Base-by-base conservation (phyloP, 2,113 vertebrate genomes). In the Carettochelys insculpta region DNA sequence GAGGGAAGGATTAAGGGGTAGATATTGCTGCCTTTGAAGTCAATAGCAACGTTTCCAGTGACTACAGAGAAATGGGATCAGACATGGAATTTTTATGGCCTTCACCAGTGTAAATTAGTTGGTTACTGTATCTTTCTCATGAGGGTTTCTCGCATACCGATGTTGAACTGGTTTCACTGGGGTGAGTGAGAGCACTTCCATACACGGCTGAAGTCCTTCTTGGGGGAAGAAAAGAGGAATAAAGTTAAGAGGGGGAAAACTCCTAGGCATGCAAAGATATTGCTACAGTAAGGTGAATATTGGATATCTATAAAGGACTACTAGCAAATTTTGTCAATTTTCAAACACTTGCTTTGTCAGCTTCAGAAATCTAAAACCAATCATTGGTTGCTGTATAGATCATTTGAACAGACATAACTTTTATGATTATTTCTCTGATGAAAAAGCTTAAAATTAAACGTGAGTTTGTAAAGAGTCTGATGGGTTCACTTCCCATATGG, bases 331-430 rank as follows among this genome's bases (percentile, higher is more conserved):
- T 80, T 96, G 85, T 96, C 94, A 92, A 79, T 95, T 97, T 96
- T 93, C 88, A 96, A 95, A 95, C 68, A 82, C 86, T 96, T 94
- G 95, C 95, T 95, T 95, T 93, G 92, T 97, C 93, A 96, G 92
- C 92, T 93, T 95, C 91, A 94, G 88, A 94, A 90, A 96, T 97
- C 91, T 96, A 95, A 97, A 97, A 97, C 97, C 96, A 96, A 93
- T 96, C 89, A 92, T 95, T 95, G 88, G 80, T 85, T 94, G 85
- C 93, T 77, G 65, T 90, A 96, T 89, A 95, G 88, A 94, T 96
- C 92, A 95, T 89, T 85, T 95, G 82, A 92, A 84, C 47, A 92
- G 83, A 94, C 73, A 85, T 90, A 68, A 96, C 77, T 82, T 75
- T 95, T 94, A 92, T 50, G 52, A 80, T 80, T 92, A 88, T 87